Evolutionary conservation across 2,113 vertebrate species (phyloP), one percentile per base, ranked within the genome.

Genomic region (Perca flavescens): DNA sequence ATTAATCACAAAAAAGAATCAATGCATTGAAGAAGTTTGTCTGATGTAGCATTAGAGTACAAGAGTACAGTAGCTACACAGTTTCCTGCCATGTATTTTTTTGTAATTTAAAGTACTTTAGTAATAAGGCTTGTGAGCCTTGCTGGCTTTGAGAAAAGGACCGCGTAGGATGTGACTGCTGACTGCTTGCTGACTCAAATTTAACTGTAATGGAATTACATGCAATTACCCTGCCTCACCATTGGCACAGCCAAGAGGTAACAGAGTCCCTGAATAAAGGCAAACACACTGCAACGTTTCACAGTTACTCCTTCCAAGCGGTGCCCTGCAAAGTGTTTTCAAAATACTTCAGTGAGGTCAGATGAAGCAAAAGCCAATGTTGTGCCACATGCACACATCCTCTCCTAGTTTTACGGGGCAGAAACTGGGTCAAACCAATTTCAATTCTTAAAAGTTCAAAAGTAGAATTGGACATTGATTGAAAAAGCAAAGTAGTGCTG

Each of bases 191-290:
- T 85, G 83, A 91, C 85, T 92, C 86, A 82, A 80, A 92, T 89
- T 88, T 88, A 83, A 86, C 86, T 87, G 79, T 86, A 92, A 92
- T 92, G 72, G 84, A 92, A 93, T 92, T 90, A 93, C 74, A 89
- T 85, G 58, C 86, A 92, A 91, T 93, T 91, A 89, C 86, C 78
- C 70, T 28, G 82, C 73, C 76, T 88, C 74, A 86, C 84, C 65
- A 58, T 52, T 79, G 84, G 72, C 82, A 76, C 74, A 82, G 58
- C 77, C 74, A 67, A 9, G 52, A 80, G 54, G 54, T 43, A 65
- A 74, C 22, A 80, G 53, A 57, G 57, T 79, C 61, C 73, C 81
- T 53, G 69, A 87, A 85, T 68, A 60, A 87, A 86, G 67, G 54
- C 73, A 66, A 82, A 84, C 60, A 40, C 80, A 64, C 65, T 3